phyloP scores from a whole-genome alignment of 2,797 vertebrate genomes.

The Sus cebifrons region DNA sequence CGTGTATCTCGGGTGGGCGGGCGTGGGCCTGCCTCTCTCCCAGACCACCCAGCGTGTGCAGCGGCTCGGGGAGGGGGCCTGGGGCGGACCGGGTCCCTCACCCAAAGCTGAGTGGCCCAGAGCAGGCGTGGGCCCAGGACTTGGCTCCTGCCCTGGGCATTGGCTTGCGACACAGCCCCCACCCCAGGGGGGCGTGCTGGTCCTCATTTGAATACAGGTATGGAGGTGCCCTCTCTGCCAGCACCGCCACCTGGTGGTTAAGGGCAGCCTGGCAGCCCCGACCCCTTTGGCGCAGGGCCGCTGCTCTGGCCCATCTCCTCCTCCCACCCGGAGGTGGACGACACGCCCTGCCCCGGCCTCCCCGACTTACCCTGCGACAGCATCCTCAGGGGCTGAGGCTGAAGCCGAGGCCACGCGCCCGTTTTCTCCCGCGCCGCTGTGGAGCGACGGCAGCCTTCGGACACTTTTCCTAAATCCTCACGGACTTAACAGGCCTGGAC shows the following conservation, averaged over 20 bases:
- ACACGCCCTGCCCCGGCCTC: fast-evolving
- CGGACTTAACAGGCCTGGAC: fast-evolving
- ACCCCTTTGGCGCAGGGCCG: no score
- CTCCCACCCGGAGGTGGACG: fast-evolving
- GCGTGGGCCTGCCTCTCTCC: no score
- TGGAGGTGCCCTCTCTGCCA: neutral
- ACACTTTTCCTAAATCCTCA: neutral
- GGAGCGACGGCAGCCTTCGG: no score
- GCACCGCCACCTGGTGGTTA: fast-evolving
- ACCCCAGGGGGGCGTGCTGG: fast-evolving
- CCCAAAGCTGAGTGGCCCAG: no score
- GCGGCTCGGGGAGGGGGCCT: neutral
- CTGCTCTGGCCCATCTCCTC: no score
- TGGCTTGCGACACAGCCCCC: fast-evolving
- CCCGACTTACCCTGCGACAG: neutral
- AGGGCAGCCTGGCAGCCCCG: neutral
- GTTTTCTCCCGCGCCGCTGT: neutral
- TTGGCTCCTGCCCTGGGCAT: fast-evolving
- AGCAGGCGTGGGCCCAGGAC: no score
- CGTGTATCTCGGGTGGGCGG: fast-evolving
- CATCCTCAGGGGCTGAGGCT: fast-evolving
- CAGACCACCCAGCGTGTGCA: neutral
- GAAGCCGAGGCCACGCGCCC: fast-evolving
- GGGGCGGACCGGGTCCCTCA: fast-evolving
- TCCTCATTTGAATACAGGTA: fast-evolving